Evolutionary conservation across 2,888 invertebrate species (phyloP).

Genomic region (Ferdinandea cuprea): DNA sequence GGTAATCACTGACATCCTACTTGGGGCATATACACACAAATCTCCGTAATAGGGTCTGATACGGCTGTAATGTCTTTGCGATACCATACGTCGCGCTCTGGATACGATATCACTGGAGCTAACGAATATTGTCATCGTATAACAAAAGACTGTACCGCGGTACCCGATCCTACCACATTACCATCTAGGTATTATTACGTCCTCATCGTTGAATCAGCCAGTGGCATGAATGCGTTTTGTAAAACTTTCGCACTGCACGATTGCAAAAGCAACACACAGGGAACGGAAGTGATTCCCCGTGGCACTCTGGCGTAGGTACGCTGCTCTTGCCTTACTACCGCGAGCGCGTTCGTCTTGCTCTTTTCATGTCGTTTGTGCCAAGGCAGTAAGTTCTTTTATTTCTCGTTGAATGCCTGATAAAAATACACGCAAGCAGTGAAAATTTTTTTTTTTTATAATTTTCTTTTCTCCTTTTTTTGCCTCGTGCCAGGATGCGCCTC

Average conservation of each 20-base stretch:
- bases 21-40: constrained; percentile 58
- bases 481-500: constrained; percentile 47
- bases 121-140: constrained; percentile 48
- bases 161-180: constrained; percentile 44
- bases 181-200: constrained; percentile 55
- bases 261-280: constrained; percentile 32
- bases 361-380: constrained; percentile 31
- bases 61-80: constrained; percentile 54
- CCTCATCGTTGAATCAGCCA: constrained; percentile 68
- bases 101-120: constrained; percentile 38
- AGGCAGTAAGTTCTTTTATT: constrained; percentile 32
- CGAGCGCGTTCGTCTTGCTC: constrained; percentile 14
- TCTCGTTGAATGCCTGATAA: constrained; percentile 35
- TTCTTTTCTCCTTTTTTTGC: constrained; percentile 29
- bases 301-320: background rate
- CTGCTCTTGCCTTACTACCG: constrained; percentile 1
- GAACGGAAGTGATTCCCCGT: constrained; percentile 47
- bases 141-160: constrained; percentile 47
- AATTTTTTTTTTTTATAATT: constrained; percentile 12
- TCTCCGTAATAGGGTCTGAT: constrained; percentile 69
- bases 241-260: constrained; percentile 52
- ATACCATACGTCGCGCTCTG: constrained; percentile 23
- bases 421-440: constrained; percentile 8
- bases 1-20: constrained; percentile 69
- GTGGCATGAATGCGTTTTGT: constrained; percentile 44